phyloP scores from a whole-genome alignment of 2,797 vertebrate genomes.

The Liparis tanakae region DNA sequence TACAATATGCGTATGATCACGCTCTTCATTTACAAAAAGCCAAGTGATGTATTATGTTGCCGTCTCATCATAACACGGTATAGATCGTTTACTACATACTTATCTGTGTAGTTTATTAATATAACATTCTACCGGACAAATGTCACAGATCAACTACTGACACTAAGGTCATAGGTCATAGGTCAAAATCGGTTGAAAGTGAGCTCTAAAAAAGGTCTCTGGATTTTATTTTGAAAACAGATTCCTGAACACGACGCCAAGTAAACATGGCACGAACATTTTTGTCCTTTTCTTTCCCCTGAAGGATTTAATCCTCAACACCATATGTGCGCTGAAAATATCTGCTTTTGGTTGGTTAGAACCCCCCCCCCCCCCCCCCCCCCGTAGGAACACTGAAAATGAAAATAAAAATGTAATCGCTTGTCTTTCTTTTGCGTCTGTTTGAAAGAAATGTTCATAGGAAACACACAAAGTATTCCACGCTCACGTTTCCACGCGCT shows the following conservation, averaged over 20 bases:
- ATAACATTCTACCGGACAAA: not conserved
- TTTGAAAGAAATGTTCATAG: not conserved
- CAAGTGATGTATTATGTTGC: not conserved
- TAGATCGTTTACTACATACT: not conserved
- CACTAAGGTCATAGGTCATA: not conserved
- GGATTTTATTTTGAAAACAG: not conserved
- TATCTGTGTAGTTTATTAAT: not conserved
- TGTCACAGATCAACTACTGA: not conserved
- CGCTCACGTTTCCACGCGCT: not conserved
- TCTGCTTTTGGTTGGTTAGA: slow-evolving; percentile 8
- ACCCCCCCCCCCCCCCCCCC: slow-evolving; percentile 5
- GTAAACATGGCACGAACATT: not conserved
- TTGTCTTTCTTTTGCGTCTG: slow-evolving; percentile 10
- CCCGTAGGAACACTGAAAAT: not conserved
- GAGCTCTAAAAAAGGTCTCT: not conserved
- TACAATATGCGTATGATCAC: not conserved
- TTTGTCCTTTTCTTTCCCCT: not conserved
- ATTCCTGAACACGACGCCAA: slow-evolving; percentile 17
- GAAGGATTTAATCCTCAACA: slow-evolving; percentile 21
- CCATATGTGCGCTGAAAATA: slow-evolving; percentile 43
- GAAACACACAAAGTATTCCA: not conserved
- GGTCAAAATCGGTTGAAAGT: not conserved
- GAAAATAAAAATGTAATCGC: no score
- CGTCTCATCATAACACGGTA: not conserved
- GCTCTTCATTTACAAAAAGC: not conserved